Base-by-base conservation (phyloP, 2,888 invertebrate genomes). In the Kryphioiulus occultus region DNA sequence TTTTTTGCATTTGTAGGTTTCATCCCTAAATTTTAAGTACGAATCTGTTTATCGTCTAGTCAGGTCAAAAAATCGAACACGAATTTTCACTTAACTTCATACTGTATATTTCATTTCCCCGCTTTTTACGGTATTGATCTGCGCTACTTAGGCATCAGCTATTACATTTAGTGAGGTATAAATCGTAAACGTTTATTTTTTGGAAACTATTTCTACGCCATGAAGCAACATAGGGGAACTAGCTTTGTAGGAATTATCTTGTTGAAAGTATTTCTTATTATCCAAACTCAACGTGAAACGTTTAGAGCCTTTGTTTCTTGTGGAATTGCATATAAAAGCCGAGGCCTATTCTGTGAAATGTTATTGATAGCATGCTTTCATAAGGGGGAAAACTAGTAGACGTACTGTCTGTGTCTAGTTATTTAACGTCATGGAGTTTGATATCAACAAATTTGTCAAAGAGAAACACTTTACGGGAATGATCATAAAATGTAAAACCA, bases 11-110 rank as follows among this genome's bases (percentile, higher is more conserved):
- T 22, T 2, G 78, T 26, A 0, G 7, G 15, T 78, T 26, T 78
- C 78, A 78, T 30, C 68, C 26, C 15, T 78, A 30, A 30, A 30
- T 78, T 78, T 12, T 78, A 30, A 78, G 30, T 30, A 26, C 78
- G 15, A 30, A 15, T 30, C 15, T 30, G 30, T 78, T 78, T 78
- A 78, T 30, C 78, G 12, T 78, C 26, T 78, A 78, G 30, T 30
- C 78, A 78, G 30, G 78, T 78, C 26, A 30, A 78, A 78, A 78
- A 78, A 78, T 12, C 30, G 78, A 15, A 78, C 78, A 78, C 78
- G 78, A 30, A 78, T 78, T 78, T 78, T 78, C 78, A 78, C 78
- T 78, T 78, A 78, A 30, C 78, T 78, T 30, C 26, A 15, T 30
- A 35, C 35, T 35, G 35, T 35, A 17, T 30, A 78, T 78, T 59